Evolutionary conservation across 2,797 vertebrate genomes (phyloP), one percentile per base, ranked within the genome.

Genomic region (Sciaenops ocellatus): DNA sequence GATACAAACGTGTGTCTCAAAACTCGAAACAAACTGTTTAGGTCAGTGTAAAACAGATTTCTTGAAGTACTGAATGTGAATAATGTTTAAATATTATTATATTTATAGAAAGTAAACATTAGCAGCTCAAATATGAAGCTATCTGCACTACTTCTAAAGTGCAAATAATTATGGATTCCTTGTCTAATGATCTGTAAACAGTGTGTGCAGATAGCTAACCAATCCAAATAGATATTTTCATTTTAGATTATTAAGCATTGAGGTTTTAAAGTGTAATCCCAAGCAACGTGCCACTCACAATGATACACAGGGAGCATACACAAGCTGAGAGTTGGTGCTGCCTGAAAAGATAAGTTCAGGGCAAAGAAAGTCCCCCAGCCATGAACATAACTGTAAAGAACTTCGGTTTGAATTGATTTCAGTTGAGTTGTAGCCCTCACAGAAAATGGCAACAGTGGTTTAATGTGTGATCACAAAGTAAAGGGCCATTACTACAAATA

Each of bases 61-160:
- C 3, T 48, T 46, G 16, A 68, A 69, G 11, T 44, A 18, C 2
- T 72, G 7, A 55, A 73, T 12, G 8, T 66, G 4, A 3, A 62
- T 6, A 71, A 65, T 46, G 22, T 24, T 1, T 64, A 24, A 16
- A 54, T 65, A 61, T 26, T 44, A 26, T 41, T 34, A 13, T 57
- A 26, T 47, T 50, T 20, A 52, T 12, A 70, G 54, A 68, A 70
- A 24, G 47, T 13, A 26, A 83, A 48, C 11, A 41, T 48, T 1
- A 47, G 22, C 18, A 1, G 24, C 41, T 75, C 0, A 79, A 63
- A 52, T 57, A 48, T 50, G 1, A 63, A 26, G 1, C 13, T 13
- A 30, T 69, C 63, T 62, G 28, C 20, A 64, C 13, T 59, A 54
- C 20, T 74, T 34, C 42, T 56, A 28, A 76, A 79, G 67, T 80